phyloP scores from a whole-genome alignment of 37 sponge, comb jelly and placozoan species.

The Geodia barretti region DNA sequence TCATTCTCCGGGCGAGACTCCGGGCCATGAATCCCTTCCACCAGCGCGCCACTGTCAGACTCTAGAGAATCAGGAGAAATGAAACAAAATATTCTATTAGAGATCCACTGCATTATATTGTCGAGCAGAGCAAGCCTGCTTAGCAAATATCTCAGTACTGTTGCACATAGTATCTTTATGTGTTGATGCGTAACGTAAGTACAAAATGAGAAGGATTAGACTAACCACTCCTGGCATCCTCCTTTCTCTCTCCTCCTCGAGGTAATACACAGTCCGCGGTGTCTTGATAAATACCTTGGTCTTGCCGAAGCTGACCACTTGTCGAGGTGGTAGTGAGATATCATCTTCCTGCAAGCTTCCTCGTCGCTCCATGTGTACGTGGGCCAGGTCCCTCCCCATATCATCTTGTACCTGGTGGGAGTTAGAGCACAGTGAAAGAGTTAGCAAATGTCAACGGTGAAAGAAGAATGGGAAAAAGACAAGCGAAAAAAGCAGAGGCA shows the following conservation, averaged over 20 bases:
- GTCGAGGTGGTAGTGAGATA: slow-evolving; percentile 35
- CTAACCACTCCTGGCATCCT: slow-evolving; percentile 18
- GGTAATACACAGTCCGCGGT: slow-evolving; percentile 55
- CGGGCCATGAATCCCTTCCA: slow-evolving; percentile 16
- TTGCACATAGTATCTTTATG: neutral
- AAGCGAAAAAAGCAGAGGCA: neutral
- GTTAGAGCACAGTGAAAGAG: neutral
- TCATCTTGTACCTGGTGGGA: slow-evolving; percentile 58
- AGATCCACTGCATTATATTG: too few species aligned
- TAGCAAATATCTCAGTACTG: neutral
- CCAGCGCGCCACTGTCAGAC: slow-evolving; percentile 10
- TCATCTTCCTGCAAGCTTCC: slow-evolving; percentile 38
- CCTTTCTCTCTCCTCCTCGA: slow-evolving; percentile 55
- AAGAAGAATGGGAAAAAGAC: neutral
- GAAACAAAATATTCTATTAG: too few species aligned
- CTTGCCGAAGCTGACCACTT: slow-evolving; percentile 63
- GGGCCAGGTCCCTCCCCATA: slow-evolving; percentile 43
- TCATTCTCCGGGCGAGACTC: slow-evolving; percentile 7
- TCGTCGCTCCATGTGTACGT: slow-evolving; percentile 1
- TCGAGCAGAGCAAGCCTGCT: neutral
- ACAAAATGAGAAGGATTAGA: neutral
- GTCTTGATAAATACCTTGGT: slow-evolving; percentile 64
- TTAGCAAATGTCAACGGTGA: neutral
- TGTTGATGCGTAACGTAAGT: neutral
- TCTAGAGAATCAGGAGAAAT: slow-evolving; percentile 4